Evolutionary conservation across 2,888 invertebrate species (phyloP), one percentile per base, ranked within the genome.

Genomic region (Plebejus argus): DNA sequence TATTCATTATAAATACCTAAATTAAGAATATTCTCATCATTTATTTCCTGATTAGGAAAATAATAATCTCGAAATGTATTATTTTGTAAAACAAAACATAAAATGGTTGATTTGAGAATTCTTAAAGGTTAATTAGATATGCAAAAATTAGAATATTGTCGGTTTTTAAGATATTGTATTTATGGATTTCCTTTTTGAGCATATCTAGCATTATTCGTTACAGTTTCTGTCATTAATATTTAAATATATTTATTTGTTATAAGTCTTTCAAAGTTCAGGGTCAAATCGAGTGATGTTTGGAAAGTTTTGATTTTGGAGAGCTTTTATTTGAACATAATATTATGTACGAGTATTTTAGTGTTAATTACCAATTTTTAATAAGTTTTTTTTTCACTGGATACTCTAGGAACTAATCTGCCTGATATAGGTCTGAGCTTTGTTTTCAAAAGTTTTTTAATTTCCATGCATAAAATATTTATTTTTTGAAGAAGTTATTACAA

Each of bases 131-230:
- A 66, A 66, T 66, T 23, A 66, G 66, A 12, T 66, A 66, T 66
- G 66, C 15, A 66, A 66, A 66, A 66, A 28, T 66, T 33, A 28
- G 28, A 28, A 33, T 28, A 28, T 28, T 7, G 28, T 66, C 66
- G 15, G 28, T 66, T 28, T 15, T 12, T 66, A 28, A 66, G 33
- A 66, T 66, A 33, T 66, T 66, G 28, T 66, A 66, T 66, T 66
- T 66, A 66, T 66, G 66, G 66, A 66, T 66, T 66, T 66, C 66
- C 66, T 66, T 66, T 66, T 66, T 66, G 15, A 33, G 66, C 28
- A 33, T 66, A 66, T 66, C 66, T 28, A 28, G 28, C 7, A 66
- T 33, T 33, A 66, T 66, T 18, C 66, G 66, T 66, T 66, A 66
- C 66, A 66, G 66, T 66, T 33, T 5, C 33, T 66, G 66, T 66